These are phyloP conservation scores for Gymnarchus niloticus DNA, from an alignment of 2,113 vertebrate genomes.

Conservation along the genomic window DNA sequence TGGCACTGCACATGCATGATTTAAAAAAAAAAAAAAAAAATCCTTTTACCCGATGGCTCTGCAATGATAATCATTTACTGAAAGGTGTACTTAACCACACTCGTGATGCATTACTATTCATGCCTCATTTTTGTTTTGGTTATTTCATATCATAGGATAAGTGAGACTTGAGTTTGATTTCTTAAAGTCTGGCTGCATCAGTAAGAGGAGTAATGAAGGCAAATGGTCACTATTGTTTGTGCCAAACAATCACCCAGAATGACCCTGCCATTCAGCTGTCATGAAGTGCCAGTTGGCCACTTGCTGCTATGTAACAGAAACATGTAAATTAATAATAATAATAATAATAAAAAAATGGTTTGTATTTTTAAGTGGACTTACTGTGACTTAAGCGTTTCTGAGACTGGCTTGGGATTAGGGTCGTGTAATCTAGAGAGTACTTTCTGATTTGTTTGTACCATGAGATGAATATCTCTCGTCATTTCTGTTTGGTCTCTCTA, in stretches of 20 bases:
- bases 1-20: conserved; percentile 15
- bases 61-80: conserved; percentile 36
- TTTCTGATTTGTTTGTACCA: conserved; percentile 10
- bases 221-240: conserved; percentile 39
- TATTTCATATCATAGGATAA: conserved; percentile 31
- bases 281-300: conserved; percentile 49
- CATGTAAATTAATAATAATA: conserved; percentile 42
- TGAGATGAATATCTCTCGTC: not conserved
- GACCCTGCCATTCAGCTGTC: conserved; percentile 28
- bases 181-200: not conserved
- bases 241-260: conserved; percentile 27
- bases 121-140: conserved; percentile 25
- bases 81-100: conserved; percentile 26
- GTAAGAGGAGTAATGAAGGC: not conserved
- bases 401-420: conserved; percentile 4
- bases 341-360: conserved; percentile 42
- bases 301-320: conserved; percentile 41
- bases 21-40: not conserved
- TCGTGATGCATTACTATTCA: conserved; percentile 24
- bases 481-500: not conserved
- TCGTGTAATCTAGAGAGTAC: not conserved
- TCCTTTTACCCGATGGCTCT: conserved; percentile 34
- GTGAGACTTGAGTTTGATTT: not conserved
- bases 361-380: conserved; percentile 43
- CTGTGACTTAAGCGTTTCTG: not conserved